Conservation (phyloP, 2,797 vertebrate species). For the Okamejei kenojei region DNA sequence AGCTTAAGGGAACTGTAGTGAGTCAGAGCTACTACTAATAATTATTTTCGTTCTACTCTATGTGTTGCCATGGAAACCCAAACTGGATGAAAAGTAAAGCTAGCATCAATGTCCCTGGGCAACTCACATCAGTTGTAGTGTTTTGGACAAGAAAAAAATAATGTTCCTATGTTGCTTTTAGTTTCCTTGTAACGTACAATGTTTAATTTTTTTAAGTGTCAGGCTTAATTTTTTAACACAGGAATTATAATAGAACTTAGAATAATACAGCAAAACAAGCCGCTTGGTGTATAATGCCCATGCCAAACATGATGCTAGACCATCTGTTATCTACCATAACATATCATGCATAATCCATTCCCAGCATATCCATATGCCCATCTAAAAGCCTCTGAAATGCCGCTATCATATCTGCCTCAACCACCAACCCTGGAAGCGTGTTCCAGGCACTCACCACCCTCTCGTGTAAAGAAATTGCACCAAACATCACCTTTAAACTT, state of each 20-base stretch:
- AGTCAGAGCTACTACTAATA: not conserved
- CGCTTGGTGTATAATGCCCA: too few relatives aligned
- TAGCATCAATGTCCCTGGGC: not conserved
- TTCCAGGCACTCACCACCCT: too few relatives aligned
- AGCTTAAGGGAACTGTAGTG: not conserved
- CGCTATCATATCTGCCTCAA: too few relatives aligned
- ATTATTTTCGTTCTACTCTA: not conserved
- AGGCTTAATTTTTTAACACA: not conserved
- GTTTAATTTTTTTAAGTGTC: not conserved
- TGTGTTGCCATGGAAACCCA: not conserved
- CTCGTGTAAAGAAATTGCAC: too few relatives aligned
- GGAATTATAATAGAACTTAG: not conserved
- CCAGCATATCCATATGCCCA: too few relatives aligned
- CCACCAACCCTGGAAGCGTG: too few relatives aligned
- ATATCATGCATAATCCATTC: too few relatives aligned
- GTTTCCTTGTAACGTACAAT: not conserved
- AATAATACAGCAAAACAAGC: too few relatives aligned
- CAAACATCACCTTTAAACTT: too few relatives aligned
- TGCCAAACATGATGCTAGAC: too few relatives aligned
- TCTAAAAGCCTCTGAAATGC: too few relatives aligned
- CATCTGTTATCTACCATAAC: too few relatives aligned
- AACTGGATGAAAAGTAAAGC: not conserved
- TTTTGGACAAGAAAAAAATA: not conserved
- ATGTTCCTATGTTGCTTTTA: not conserved
- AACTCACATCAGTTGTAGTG: not conserved